Evolutionary conservation across 1,140 invertebrate genomes (phyloP).

Genomic region (Penaeus indicus): DNA sequence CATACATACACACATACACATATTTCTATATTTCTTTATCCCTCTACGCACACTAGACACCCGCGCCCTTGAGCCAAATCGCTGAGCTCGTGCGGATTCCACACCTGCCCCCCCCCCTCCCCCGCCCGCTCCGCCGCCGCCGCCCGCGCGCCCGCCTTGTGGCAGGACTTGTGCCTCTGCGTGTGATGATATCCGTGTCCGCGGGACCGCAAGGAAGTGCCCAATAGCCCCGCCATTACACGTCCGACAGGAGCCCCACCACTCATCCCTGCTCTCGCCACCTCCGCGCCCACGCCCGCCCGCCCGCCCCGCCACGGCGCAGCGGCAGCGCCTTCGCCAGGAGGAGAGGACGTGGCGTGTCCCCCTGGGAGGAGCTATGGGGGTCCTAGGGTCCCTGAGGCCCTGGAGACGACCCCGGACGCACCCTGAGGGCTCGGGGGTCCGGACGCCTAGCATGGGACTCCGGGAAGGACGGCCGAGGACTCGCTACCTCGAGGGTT

Average conservation of each 20-base stretch:
- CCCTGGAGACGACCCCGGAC: no score
- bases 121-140: not conserved
- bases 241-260: constrained; percentile 53
- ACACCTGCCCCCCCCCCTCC: not conserved
- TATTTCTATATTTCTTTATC: no score
- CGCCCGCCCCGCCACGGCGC: not conserved
- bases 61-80: not conserved
- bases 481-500: no score
- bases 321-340: no score
- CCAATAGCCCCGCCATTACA: constrained; percentile 56
- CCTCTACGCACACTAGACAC: not conserved
- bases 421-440: no score
- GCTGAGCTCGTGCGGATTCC: no score
- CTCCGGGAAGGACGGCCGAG: no score
- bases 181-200: constrained; percentile 56
- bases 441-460: no score
- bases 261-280: constrained; percentile 27
- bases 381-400: no score
- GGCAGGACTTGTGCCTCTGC: constrained; percentile 27
- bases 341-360: no score
- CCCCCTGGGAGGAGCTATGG: no score
- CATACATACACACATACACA: no score
- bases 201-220: constrained; percentile 51
- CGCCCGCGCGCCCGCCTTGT: not conserved
- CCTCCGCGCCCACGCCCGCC: not conserved